Base-by-base conservation (phyloP, 2,797 vertebrate species). In the Siniperca obscura region DNA sequence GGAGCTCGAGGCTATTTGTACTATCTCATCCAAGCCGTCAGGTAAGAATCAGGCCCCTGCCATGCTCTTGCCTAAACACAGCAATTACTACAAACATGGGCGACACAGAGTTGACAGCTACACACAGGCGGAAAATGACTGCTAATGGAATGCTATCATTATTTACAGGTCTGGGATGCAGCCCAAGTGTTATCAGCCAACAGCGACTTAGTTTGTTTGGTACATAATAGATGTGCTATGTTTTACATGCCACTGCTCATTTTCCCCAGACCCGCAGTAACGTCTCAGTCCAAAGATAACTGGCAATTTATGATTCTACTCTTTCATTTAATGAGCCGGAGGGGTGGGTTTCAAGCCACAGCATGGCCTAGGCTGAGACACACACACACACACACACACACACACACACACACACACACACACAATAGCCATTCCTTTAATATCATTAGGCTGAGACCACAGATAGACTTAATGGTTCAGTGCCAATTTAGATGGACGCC, bases 181-280 rank as follows among this genome's bases (percentile, higher is more conserved):
- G 84, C 90, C 94, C 91, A 94, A 94, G 89, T 88, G 90, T 91
- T 94, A 92, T 94, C 93, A 93, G 92, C 91, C 93, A 92, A 88
- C 78, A 89, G 87, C 70, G 80, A 87, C 86, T 87, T 86, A 83
- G 91, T 90, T 94, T 94, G 91, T 94, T 95, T 93, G 93, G 90
- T 93, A 87, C 90, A 95, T 93, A 95, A 94, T 90, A 91, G 90
- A 94, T 86, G 91, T 92, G 91, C 88, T 89, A 85, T 94, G 93
- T 95, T 95, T 92, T 93, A 95, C 93, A 95, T 91, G 92, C 89
- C 92, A 91, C 90, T 87, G 92, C 94, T 94, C 86, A 92, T 92
- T 92, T 89, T 92, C 92, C 83, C 89, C 90, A 87, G 82, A 88
- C 86, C 85, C 82, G 55, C 85, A 79, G 86, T 87, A 91, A 93